Evolutionary conservation across 2,113 vertebrate genomes (phyloP), one percentile per base, ranked within the genome.

Genomic region (Microtus pennsylvanicus): DNA sequence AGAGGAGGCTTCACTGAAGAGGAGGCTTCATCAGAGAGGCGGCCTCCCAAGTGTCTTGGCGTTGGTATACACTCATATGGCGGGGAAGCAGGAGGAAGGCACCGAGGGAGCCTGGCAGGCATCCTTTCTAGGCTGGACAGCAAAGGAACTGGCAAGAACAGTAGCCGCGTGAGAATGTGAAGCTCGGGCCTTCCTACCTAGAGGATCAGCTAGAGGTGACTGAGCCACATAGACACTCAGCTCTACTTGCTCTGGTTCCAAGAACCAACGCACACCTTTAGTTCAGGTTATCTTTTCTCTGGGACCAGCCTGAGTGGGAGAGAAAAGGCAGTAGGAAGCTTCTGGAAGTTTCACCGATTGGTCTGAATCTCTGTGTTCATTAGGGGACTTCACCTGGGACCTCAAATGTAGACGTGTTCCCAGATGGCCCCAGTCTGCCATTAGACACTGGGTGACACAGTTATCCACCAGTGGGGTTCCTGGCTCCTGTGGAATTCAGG

Each of bases 41-140:
- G 47, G 69, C 52, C 70, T 50, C 83, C 3, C 5, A 38, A 21
- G 55, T 30, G 38, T 47, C 45, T 12, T 24, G 6, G 65, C n/a
- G 50, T 42, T 3, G 5, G 63, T 4, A 7, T 0, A 1, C 4
- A 26, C 5, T 1, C 52, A 61, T 55, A 33, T 30, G 13, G 74
- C 26, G 55, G 4, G 13, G 11, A 16, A 42, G 28, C 0, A 42
- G 4, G 65, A 11, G 4, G 28, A 81, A 76, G 94, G 52, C 81
- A 91, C 35, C 19, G 90, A 47, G 72, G 6, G 26, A 75, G 61
- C 5, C 5, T 4, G 65, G 67, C 33, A 30, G 67, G 47, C 0
- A 4, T 63, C 50, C n/a, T 45, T 89, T 74, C 63, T 28, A 67
- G 14, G 33, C 24, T 21, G 7, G 22, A 12, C 33, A 3, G 58